Conservation (phyloP, 2,113 vertebrate genomes). For the Coracopsis vasa region DNA sequence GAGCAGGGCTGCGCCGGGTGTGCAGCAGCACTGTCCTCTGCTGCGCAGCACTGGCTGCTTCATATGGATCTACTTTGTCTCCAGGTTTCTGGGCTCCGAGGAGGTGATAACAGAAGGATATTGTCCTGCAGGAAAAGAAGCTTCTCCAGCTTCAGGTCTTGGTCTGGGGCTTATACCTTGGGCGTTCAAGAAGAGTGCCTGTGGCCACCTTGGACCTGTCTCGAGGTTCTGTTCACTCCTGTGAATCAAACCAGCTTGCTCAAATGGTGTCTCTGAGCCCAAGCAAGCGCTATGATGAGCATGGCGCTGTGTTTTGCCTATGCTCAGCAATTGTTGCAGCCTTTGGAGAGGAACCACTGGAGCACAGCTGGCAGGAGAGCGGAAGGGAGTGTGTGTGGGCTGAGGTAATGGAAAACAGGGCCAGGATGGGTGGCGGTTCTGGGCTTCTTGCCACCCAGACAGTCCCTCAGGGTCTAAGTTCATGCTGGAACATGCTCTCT, state of each 20-base stretch:
- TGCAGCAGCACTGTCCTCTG: not conserved
- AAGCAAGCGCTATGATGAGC: accelerated
- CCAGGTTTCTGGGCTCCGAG: not conserved
- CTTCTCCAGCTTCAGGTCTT: not conserved
- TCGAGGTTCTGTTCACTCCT: not conserved
- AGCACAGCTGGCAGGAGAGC: not conserved
- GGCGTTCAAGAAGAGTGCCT: not conserved
- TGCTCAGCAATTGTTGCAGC: not conserved
- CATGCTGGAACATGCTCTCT: conserved; percentile 13
- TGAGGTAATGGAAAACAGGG: conserved; percentile 50
- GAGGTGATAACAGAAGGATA: not conserved
- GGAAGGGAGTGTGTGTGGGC: conserved; percentile 43
- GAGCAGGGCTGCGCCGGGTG: accelerated
- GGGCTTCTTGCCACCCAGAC: conserved; percentile 58
- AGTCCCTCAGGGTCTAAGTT: conserved; percentile 22
- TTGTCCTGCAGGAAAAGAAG: not conserved
- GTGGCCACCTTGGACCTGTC: not conserved
- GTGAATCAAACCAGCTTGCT: not conserved
- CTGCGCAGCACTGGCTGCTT: not conserved
- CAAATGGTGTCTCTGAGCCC: not conserved
- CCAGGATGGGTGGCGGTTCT: conserved; percentile 43
- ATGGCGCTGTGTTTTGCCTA: accelerated
- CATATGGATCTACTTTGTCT: accelerated
- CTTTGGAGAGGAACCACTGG: not conserved
- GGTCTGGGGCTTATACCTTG: not conserved